Evolutionary conservation across 2,888 invertebrate genomes (phyloP), one percentile per base, ranked within the genome.

Genomic region (Reticulitermes lucifugus): DNA sequence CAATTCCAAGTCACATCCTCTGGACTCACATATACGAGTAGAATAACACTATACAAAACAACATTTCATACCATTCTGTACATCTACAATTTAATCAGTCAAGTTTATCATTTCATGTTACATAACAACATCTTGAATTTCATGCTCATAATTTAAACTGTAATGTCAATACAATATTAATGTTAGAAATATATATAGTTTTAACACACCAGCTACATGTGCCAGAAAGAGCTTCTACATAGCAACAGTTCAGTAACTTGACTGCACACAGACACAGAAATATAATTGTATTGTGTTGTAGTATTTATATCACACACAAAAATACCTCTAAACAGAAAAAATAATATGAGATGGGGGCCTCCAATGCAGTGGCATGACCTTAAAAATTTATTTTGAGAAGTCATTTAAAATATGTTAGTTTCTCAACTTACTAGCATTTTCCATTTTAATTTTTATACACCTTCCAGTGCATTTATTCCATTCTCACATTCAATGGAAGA

Each of bases 311-410:
- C 55, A 65, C 65, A 65, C 1, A 18, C 55, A n/a, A 65, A 65
- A 65, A 25, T 25, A 65, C 6, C 65, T n/a, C 12, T n/a, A 55
- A 55, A 25, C 65, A 65, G 65, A 25, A 25, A 6, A n/a, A 65
- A 25, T 60, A 71, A 71, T 29, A 71, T 73, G 41, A 73, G 73
- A 73, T 73, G 73, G 35, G 70, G 73, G 21, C 14, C 41, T 73
- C 41, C 73, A 73, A 25, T 55, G 55, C 18, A 55, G 14, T 55
- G 18, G 14, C 18, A 55, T 18, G 1, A 18, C 14, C 55, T 55
- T 55, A 12, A 55, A 55, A 18, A 55, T 18, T 55, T 18, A 18
- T 18, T 18, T 55, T 18, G 14, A 55, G 18, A 14, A 55, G 55
- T 55, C 14, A 55, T 4, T 55, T 55, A 55, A 1, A 55, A 4